phyloP scores from a whole-genome alignment of 2,888 invertebrate species.

The Chloromyia formosa region DNA sequence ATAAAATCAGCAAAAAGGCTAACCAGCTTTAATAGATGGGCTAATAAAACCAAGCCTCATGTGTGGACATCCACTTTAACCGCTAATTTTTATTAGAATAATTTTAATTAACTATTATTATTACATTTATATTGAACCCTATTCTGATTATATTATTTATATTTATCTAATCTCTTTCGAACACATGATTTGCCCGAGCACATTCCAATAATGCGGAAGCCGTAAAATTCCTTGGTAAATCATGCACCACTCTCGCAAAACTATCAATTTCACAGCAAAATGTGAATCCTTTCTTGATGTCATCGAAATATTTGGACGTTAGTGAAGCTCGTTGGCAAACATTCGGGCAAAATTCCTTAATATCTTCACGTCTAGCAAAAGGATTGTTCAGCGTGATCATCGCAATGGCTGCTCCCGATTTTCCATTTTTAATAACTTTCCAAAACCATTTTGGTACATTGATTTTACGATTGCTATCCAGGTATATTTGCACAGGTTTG shows the following conservation, averaged over 20 bases:
- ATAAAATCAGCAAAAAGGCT: no score
- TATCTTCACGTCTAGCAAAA: constrained; percentile 44
- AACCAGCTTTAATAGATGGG: no score
- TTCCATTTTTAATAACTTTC: constrained; percentile 64
- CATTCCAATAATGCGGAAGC: constrained; percentile 22
- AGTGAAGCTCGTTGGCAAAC: constrained; percentile 52
- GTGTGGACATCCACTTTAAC: no score
- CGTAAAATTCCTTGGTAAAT: constrained; percentile 43
- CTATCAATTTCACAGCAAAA: constrained; percentile 52
- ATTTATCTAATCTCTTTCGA: not conserved
- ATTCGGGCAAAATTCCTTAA: constrained; percentile 53
- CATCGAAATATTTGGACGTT: constrained; percentile 49
- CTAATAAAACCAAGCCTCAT: no score
- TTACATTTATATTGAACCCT: not conserved
- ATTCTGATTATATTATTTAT: not conserved
- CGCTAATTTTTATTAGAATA: no score
- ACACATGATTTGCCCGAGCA: constrained; percentile 25
- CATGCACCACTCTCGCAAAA: constrained; percentile 40
- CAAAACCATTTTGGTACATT: constrained; percentile 65
- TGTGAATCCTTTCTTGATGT: constrained; percentile 53
- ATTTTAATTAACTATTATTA: not conserved
- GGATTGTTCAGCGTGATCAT: constrained; percentile 67
- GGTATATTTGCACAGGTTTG: constrained; percentile 57
- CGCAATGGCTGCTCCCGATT: constrained; percentile 63
- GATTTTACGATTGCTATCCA: constrained; percentile 57